Percentiles rank a stretch among this genome's conserved stretches.
phyloP scores from a whole-genome alignment of 2,797 vertebrate species.

The Peromyscus eremicus region DNA sequence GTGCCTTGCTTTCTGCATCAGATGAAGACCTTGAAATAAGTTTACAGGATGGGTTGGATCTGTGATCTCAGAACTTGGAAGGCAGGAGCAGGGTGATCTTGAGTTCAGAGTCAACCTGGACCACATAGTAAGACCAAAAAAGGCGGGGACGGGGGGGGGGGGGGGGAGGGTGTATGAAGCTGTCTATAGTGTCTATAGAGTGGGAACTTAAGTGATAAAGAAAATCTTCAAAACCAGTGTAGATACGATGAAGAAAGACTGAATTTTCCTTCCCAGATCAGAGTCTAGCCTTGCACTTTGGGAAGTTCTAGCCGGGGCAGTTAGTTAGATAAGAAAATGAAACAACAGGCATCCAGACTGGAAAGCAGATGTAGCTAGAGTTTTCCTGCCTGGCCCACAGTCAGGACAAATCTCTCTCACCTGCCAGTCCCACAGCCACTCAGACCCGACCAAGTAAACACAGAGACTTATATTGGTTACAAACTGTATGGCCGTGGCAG shows the following conservation, averaged over 20 bases:
- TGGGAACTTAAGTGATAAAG: neutral
- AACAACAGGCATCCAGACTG: neutral
- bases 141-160: too few relatives aligned
- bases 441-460: too few relatives aligned
- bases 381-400: too few relatives aligned
- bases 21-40: constrained; percentile 1
- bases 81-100: too few relatives aligned
- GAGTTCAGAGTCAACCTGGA: neutral
- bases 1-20: neutral
- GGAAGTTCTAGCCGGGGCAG: neutral
- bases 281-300: neutral
- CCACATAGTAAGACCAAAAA: neutral
- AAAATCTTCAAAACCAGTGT: neutral
- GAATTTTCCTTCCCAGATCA: neutral
- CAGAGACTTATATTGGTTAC: too few relatives aligned
- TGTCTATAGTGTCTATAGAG: neutral
- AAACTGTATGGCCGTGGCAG: too few relatives aligned
- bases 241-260: neutral
- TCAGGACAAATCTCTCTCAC: too few relatives aligned
- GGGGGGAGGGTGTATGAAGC: too few relatives aligned
- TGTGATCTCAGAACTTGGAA: neutral
- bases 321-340: constrained; percentile 4
- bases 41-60: neutral
- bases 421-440: too few relatives aligned
- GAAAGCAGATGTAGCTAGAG: too few relatives aligned